Base-by-base conservation (phyloP, 2,113 vertebrate species). In the Epinephelus lanceolatus region DNA sequence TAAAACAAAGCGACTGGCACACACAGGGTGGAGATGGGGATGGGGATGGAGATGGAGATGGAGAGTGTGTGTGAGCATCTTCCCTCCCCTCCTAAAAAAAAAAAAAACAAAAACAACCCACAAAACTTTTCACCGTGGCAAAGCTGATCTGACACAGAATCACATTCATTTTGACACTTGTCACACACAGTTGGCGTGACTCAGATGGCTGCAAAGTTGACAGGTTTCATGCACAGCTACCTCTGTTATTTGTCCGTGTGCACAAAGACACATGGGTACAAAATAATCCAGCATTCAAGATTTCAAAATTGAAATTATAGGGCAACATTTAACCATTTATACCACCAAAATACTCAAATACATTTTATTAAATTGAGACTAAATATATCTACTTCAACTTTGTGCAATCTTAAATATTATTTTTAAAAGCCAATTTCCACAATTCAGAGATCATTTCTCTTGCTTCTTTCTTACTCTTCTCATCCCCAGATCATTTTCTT, bases 171-270 rank as follows among this genome's bases (percentile, higher is more conserved):
- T 67, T 86, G 87, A 84, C 91, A 89, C 78, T 82, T 87, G 81
- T 86, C 86, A 89, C 87, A 85, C 89, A 79, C 79, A 75, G 68
- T 88, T 78, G 80, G 74, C 71, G 7, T 77, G 85, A 87, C 52
- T 81, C 85, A 79, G 70, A 74, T 65, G 71, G 80, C 82, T 81
- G 73, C 73, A 71, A 53, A 79, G 53, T 67, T 77, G 83, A 86
- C 83, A 80, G 59, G 47, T 62, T 80, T 74, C 80, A 52, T 76
- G 73, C 68, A 33, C 14, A 19, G 33, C 40, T 56, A 65, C 52
- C 60, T 78, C 65, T 70, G 25, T 78, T 67, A 68, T 81, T 30
- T 73, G 68, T 63, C 13, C 56, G 25, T 19, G 53, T 63, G 51
- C 52, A 65, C 75, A 78, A 75, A 86, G 63, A 62, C 49, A 72